Percentiles rank a stretch among this genome's conserved stretches.
Evolutionary conservation across 2,113 vertebrate genomes (phyloP).

Genomic region (Spilogale gracilis): DNA sequence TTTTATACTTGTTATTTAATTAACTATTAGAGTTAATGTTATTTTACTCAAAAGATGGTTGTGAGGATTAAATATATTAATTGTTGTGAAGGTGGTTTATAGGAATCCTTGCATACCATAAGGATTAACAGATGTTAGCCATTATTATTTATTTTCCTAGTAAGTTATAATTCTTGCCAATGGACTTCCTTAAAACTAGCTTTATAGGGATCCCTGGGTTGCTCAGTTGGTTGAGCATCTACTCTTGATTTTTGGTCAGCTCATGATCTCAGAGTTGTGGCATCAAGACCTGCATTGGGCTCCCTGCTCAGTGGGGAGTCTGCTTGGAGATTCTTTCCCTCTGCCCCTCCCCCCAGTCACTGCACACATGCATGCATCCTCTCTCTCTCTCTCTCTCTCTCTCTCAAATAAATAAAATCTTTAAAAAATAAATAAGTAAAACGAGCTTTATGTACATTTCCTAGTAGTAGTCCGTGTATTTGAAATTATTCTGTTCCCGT

Average conservation of each 20-base stretch:
- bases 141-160: constrained; percentile 41
- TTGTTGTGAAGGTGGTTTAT: constrained; percentile 7
- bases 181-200: not conserved
- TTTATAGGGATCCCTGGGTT: not conserved
- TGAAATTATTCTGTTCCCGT: not conserved
- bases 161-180: constrained; percentile 7
- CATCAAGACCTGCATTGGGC: not conserved
- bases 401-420: not conserved
- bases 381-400: not conserved
- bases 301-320: not conserved
- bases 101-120: constrained; percentile 1
- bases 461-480: not conserved
- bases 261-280: not conserved
- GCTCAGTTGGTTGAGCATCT: not conserved
- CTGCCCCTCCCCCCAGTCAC: not conserved
- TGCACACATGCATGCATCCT: not conserved
- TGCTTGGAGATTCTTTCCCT: not conserved
- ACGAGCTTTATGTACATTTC: not conserved
- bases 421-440: not conserved
- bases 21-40: not conserved
- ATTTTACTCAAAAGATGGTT: not conserved
- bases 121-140: not conserved
- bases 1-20: not conserved
- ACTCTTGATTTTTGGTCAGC: not conserved
- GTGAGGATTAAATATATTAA: not conserved